Evolutionary conservation across 2,888 invertebrate species (phyloP), one percentile per base, ranked within the genome.

Genomic region (Nasonovia ribisnigri): DNA sequence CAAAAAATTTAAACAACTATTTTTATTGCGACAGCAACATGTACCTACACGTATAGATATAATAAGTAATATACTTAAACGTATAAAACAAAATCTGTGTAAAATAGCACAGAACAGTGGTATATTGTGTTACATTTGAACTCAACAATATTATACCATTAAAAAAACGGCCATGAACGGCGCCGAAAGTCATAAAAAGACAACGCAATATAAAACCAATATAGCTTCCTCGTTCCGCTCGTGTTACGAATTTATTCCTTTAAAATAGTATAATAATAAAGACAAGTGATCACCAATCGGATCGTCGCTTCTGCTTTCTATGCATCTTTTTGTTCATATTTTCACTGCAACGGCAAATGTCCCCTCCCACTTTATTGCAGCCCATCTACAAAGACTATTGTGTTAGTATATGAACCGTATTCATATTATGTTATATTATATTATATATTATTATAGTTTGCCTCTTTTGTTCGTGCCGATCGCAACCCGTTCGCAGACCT

Each of bases 191-290:
- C 77, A 26, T 77, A 77, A 77, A 77, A 77, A 36, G 36, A 77
- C 77, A 36, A 36, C n/a, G 77, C 36, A 36, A 20, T 24, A 77
- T 36, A 77, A 77, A 77, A 77, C 36, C 77, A 36, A 77, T 36
- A 77, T 77, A 77, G 77, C 77, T 77, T 77, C 77, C 77, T 77
- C 77, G 77, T 77, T 77, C 77, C 77, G 77, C 36, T 77, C 8
- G 77, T 20, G 36, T 77, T 77, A 42, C 36, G 77, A 77, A 77
- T 77, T 77, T 77, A 77, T 77, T 77, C 36, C 77, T 77, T 36
- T 36, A 67, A 67, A 57, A 57, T 57, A 57, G 6, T 26, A 8
- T 26, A 10, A 26, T 26, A 8, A 67, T 67, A 77, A 36, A 42
- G 77, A 77, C 77, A 20, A 67, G 2, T 16, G 5, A 36, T 6